Percentiles rank a stretch among this genome's conserved stretches.
Conservation (phyloP, 2,113 vertebrate species). For the Micromys minutus region DNA sequence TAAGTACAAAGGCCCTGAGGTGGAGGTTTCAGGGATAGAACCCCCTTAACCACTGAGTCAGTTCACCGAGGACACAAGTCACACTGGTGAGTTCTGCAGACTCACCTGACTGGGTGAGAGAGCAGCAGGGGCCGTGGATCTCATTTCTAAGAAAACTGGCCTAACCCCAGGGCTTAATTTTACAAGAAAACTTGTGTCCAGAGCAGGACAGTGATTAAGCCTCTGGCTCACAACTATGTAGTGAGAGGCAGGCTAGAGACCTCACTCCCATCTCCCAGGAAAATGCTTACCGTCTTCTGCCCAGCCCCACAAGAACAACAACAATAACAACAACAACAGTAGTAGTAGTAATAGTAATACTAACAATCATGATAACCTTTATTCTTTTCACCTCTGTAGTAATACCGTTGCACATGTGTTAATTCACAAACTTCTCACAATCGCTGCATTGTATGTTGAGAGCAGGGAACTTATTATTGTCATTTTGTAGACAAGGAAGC, state of each 20-base stretch:
- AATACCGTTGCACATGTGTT: not conserved
- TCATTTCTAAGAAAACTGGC: not conserved
- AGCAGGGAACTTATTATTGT: not conserved
- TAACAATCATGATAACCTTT: too few relatives aligned
- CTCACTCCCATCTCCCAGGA: not conserved
- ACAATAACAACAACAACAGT: not conserved
- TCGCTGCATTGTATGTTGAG: not conserved
- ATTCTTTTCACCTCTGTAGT: not conserved
- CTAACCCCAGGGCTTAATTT: not conserved
- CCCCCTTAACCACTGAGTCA: not conserved
- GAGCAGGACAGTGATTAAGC: not conserved
- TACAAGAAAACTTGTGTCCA: not conserved
- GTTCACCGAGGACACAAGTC: not conserved
- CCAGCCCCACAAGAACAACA: fast-evolving
- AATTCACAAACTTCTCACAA: not conserved
- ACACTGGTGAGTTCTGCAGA: not conserved
- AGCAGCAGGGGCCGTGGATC: not conserved
- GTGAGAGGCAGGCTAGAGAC: not conserved
- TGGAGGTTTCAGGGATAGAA: not conserved
- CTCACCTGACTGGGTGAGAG: not conserved
- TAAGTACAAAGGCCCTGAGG: not conserved
- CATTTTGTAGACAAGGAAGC: not conserved
- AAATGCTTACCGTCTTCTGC: not conserved
- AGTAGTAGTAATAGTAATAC: not conserved
- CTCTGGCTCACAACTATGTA: not conserved